Evolutionary conservation across 2,113 vertebrate species (phyloP).

Genomic region (Dendropsophus ebraccatus): DNA sequence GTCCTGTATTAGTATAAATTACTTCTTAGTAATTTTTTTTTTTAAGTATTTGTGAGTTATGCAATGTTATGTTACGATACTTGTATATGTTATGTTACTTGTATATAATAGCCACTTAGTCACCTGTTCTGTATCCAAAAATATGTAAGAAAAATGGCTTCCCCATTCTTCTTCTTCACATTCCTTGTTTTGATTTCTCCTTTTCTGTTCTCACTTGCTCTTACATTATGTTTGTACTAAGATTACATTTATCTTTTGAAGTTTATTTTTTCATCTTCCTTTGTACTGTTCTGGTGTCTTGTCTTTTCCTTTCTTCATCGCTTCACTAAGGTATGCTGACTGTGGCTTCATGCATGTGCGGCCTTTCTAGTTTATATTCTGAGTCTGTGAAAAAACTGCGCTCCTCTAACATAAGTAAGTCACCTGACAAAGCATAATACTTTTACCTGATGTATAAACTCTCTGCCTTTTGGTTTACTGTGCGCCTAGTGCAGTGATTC

Average conservation of each 20-base stretch:
- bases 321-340: slow-evolving; percentile 83
- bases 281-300: slow-evolving; percentile 69
- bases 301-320: slow-evolving; percentile 77
- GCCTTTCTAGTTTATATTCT: slow-evolving; percentile 80
- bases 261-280: slow-evolving; percentile 61
- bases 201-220: slow-evolving; percentile 38
- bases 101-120: too few relatives aligned
- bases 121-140: background rate
- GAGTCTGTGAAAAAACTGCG: slow-evolving; percentile 91
- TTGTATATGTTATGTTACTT: too few relatives aligned
- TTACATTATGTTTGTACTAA: slow-evolving; percentile 43
- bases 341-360: slow-evolving; percentile 82
- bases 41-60: too few relatives aligned
- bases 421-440: slow-evolving; percentile 60
- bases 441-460: background rate
- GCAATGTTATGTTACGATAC: too few relatives aligned
- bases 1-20: too few relatives aligned
- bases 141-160: background rate
- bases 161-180: background rate
- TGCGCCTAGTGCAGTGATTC: background rate
- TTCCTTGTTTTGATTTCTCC: slow-evolving; percentile 11
- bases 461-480: background rate
- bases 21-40: too few relatives aligned
- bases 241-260: slow-evolving; percentile 16
- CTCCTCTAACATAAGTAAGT: slow-evolving; percentile 91